Base-by-base conservation (phyloP, 2,113 vertebrate genomes). In the Podarcis raffonei region DNA sequence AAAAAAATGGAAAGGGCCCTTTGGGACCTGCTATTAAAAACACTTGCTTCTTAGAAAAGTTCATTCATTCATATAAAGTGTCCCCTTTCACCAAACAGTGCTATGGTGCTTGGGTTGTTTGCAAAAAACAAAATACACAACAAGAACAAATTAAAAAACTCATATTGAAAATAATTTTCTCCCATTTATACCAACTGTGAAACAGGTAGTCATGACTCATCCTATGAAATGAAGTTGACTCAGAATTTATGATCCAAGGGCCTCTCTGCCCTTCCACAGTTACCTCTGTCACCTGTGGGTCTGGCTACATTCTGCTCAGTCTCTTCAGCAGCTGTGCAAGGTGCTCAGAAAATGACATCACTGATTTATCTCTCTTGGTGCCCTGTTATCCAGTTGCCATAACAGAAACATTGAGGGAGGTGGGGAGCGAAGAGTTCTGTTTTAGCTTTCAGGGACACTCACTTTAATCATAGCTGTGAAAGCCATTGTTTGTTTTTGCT, bases 401-500 rank as follows among this genome's bases (percentile, higher is more conserved):
- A 89, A 76, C 7, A 68, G n/a, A 81, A 77, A 77, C 12, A 35
- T 2, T 77, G 30, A 8, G 23, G 75, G 20, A 25, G 30, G 27
- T 48, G 62, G 1, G 2, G 22, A 48, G 68, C 81, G 32, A 48
- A 82, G 7, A 27, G 68, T 32, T 32, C 68, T 83, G 22, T 82
- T 75, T 59, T 69, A 89, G 75, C 87, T 84, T 57, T 77, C 25
- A 42, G 72, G 42, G 42, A 83, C 59, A 71, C 39, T 20, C 7
- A 22, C 25, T 83, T 87, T 90, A 86, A 90, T 87, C 83, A 65
- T 74, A 85, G 75, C 48, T 80, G 27, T 74, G 53, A 79, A 87
- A 87, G 87, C 9, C 42, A 85, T 57, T 82, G 30, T 86, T 90
- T 90, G 39, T 78, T 83, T 86, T 76, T 42, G 16, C 27, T 83